Evolutionary conservation across 2,888 invertebrate genomes (phyloP).

Genomic region (Tenthredo livida): DNA sequence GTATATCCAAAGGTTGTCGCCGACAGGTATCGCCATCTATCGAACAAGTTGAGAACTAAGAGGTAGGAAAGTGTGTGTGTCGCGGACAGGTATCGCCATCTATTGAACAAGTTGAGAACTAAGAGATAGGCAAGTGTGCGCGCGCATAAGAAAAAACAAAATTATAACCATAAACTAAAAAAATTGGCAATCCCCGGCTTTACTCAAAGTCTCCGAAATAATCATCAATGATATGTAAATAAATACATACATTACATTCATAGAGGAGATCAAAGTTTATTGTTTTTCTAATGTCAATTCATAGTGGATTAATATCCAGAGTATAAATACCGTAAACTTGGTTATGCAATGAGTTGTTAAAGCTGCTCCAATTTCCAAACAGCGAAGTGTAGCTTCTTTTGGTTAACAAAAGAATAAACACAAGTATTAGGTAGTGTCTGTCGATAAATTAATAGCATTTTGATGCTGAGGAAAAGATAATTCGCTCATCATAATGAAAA

Average conservation of each 20-base stretch:
- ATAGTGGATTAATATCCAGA: neutral
- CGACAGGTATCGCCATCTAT: no score
- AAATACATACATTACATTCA: neutral
- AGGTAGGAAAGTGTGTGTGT: no score
- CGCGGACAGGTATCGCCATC: no score
- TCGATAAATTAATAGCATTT: neutral
- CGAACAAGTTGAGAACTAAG: no score
- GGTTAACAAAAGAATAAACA: neutral
- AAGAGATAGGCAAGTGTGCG: neutral
- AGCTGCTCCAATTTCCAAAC: neutral
- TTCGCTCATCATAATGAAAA: neutral
- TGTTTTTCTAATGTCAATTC: neutral
- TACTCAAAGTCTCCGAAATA: neutral
- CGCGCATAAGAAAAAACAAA: no score
- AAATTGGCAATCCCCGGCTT: neutral
- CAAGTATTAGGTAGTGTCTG: neutral
- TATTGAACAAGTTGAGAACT: neutral
- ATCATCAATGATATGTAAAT: neutral
- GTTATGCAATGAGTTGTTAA: neutral
- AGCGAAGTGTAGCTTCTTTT: neutral
- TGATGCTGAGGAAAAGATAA: neutral
- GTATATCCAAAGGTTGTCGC: no score
- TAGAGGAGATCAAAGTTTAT: neutral
- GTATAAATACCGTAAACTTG: neutral
- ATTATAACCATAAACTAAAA: neutral